phyloP scores from a whole-genome alignment of 2,888 invertebrate genomes.

The Cephus pulcher region DNA sequence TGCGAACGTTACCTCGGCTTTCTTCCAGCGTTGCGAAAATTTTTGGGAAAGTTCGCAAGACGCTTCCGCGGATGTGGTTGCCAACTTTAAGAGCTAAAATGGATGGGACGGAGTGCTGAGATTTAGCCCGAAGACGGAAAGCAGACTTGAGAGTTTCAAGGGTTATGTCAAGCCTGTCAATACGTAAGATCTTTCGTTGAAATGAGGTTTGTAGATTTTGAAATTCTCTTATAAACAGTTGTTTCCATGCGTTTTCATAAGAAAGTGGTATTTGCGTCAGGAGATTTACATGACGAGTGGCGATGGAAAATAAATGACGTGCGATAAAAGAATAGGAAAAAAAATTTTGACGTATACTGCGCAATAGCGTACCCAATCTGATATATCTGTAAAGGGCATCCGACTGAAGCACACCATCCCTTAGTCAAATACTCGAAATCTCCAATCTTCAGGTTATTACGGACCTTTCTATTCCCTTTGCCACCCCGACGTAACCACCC shows the following conservation, averaged over 20 bases:
- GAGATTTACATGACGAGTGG: background rate
- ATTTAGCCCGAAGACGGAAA: background rate
- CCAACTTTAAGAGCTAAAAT: background rate
- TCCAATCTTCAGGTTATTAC: conserved; percentile 3
- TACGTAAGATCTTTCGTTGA: background rate
- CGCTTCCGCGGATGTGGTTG: background rate
- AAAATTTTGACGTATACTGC: background rate
- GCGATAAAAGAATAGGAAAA: background rate
- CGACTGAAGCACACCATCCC: background rate
- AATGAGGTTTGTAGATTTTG: background rate
- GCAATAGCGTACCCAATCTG: background rate
- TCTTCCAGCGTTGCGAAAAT: background rate
- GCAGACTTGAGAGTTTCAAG: background rate
- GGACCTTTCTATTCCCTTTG: conserved; percentile 1
- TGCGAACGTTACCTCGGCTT: background rate
- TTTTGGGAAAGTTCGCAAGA: background rate
- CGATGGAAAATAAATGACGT: background rate
- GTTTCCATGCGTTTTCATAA: background rate
- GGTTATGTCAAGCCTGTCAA: background rate
- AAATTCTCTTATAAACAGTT: background rate
- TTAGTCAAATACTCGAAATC: background rate
- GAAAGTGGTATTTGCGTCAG: background rate
- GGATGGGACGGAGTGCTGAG: background rate
- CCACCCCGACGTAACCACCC: background rate
- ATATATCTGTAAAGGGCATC: background rate